phyloP scores from a whole-genome alignment of 2,797 vertebrate genomes.

The Brachyalestes nurse region DNA sequence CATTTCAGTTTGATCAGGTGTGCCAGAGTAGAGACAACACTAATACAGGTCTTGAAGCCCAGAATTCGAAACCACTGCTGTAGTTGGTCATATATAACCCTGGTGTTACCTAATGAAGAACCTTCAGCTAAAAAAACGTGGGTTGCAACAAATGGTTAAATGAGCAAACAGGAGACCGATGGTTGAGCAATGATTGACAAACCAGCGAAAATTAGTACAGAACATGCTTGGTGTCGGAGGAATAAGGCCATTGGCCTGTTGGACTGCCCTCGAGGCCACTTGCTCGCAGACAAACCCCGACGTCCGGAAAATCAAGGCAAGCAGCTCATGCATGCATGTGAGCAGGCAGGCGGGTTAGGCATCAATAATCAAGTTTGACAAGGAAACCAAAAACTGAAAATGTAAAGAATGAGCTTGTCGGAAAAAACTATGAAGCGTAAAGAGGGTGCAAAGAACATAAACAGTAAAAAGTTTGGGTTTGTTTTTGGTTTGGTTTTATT shows the following conservation, averaged over 20 bases:
- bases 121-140: not conserved
- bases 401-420: conserved; percentile 74
- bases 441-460: conserved; percentile 81
- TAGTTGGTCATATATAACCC: not conserved
- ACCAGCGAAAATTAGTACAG: conserved; percentile 73
- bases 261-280: not conserved
- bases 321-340: conserved; percentile 92
- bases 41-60: too few relatives aligned
- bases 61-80: not conserved
- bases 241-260: not conserved
- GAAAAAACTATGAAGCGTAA: conserved; percentile 77
- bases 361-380: conserved; percentile 67
- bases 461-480: conserved; percentile 64
- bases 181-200: conserved; percentile 3
- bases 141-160: conserved; percentile 33
- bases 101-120: conserved; percentile 12
- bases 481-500: conserved; percentile 63
- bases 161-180: conserved; percentile 51
- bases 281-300: conserved; percentile 67
- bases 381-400: conserved; percentile 67
- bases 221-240: conserved; percentile 86
- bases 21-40: too few relatives aligned
- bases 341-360: conserved; percentile 87
- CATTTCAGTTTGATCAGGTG: too few relatives aligned
- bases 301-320: conserved; percentile 80